Conservation (phyloP, 2,113 vertebrate genomes). For the Dolichotis patagonum region DNA sequence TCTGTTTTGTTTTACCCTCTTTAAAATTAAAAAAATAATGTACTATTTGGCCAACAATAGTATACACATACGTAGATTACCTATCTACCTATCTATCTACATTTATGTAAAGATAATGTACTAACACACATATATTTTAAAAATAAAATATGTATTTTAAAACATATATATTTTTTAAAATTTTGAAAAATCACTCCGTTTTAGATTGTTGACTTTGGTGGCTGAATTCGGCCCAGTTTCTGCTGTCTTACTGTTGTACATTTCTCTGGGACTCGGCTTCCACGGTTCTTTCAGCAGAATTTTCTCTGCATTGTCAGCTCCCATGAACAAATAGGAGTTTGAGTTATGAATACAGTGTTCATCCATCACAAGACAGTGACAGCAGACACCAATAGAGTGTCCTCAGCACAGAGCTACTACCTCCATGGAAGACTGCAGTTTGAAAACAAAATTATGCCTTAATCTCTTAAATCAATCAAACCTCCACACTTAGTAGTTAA, state of each 20-base stretch:
- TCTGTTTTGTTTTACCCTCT: too few relatives aligned
- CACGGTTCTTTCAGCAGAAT: conserved; percentile 34
- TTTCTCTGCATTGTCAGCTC: background rate
- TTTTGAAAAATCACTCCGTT: background rate
- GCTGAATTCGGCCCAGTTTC: conserved; percentile 12
- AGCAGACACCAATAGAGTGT: background rate
- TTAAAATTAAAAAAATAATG: too few relatives aligned
- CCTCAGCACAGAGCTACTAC: background rate
- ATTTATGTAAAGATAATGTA: background rate
- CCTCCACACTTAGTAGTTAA: background rate
- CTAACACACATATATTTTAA: background rate
- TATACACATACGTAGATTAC: background rate
- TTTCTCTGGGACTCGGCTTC: conserved; percentile 45
- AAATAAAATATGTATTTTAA: background rate
- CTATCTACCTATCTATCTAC: background rate
- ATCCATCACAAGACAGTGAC: background rate
- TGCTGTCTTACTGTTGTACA: conserved; percentile 14
- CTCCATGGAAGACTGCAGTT: background rate
- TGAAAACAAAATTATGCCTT: conserved; percentile 51
- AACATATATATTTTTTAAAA: background rate
- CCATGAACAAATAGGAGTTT: conserved; percentile 51
- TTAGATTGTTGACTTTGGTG: conserved; percentile 46
- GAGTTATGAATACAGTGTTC: background rate
- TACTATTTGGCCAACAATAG: conserved; percentile 29
- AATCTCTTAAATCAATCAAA: conserved; percentile 53